Conservation (phyloP, 2,797 vertebrate species). For the Hozukius guyotensis region DNA sequence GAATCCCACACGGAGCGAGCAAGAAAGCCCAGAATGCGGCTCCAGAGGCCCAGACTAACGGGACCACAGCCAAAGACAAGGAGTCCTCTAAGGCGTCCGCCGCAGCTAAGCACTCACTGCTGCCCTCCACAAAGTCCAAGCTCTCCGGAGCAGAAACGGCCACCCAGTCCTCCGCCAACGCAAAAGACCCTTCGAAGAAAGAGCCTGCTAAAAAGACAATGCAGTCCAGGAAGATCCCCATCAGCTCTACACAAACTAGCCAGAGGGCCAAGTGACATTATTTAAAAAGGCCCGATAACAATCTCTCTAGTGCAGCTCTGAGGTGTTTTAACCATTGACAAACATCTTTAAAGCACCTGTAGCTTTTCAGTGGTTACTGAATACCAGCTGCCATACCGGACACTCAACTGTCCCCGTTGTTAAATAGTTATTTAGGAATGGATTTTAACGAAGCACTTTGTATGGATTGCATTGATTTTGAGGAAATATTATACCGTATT, state of each 20-base stretch:
- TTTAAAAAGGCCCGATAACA: conserved; percentile 55
- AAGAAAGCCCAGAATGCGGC: conserved; percentile 75
- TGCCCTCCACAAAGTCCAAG: conserved; percentile 89
- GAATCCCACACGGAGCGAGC: conserved; percentile 36
- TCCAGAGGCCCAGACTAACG: conserved; percentile 71
- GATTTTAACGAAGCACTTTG: conserved; percentile 83
- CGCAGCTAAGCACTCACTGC: conserved; percentile 87
- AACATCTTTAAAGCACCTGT: conserved; percentile 84
- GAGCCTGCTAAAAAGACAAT: conserved; percentile 84
- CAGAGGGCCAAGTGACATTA: conserved; percentile 89
- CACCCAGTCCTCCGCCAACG: conserved; percentile 77
- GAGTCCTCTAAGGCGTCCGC: conserved; percentile 82
- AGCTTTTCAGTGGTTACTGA: conserved; percentile 84
- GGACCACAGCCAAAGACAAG: conserved; percentile 83
- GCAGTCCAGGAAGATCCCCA: conserved; percentile 87
- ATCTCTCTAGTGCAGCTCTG: conserved; percentile 82
- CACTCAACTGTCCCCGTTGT: conserved; percentile 67
- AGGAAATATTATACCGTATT: conserved; percentile 73
- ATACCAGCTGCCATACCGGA: conserved; percentile 86
- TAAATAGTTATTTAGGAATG: conserved; percentile 74
- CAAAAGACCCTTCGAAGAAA: conserved; percentile 84
- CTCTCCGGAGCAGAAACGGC: conserved; percentile 84
- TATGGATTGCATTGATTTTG: conserved; percentile 78
- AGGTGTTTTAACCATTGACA: conserved; percentile 77
- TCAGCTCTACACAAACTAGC: conserved; percentile 87